A percentile compares a stretch with the other conserved stretches of the same genome.
phyloP scores from a whole-genome alignment of 2,797 vertebrate species.

The Sebastolobus altivelis region DNA sequence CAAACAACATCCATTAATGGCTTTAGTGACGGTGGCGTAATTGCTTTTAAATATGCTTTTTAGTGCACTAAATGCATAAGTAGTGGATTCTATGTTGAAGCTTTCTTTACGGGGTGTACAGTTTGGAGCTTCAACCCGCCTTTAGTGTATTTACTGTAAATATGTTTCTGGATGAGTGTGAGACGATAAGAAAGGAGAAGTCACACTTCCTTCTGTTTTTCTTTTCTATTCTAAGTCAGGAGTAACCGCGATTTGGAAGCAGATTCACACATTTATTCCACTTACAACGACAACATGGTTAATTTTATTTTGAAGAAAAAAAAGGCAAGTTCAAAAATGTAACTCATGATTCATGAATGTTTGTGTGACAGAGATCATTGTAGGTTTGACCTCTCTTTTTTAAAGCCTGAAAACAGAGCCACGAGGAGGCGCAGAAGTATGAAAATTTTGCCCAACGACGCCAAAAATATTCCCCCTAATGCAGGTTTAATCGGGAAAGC shows the following conservation, averaged over 20 bases:
- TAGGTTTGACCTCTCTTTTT: neutral
- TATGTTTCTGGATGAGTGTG: neutral
- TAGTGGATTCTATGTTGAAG: constrained; percentile 14
- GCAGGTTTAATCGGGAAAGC: neutral
- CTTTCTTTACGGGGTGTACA: neutral
- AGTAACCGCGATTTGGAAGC: constrained; percentile 19
- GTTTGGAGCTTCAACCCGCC: constrained; percentile 3
- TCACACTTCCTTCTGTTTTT: constrained; percentile 56
- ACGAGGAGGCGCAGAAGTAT: too few relatives aligned
- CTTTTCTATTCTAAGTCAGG: constrained; percentile 17
- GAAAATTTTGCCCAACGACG: too few relatives aligned
- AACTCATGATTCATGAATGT: constrained; percentile 3
- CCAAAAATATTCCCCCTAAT: too few relatives aligned
- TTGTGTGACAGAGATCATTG: constrained; percentile 8
- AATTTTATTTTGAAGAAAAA: neutral
- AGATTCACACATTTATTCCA: constrained; percentile 24
- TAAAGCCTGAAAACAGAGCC: too few relatives aligned
- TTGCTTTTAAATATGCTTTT: constrained; percentile 33
- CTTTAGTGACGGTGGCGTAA: constrained; percentile 32
- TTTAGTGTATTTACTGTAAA: constrained; percentile 17
- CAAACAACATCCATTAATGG: constrained; percentile 60
- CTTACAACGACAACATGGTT: neutral
- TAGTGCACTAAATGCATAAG: constrained; percentile 29
- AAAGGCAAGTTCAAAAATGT: neutral
- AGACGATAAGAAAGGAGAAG: constrained; percentile 38